These are phyloP conservation scores for Chymomyza fuscimana DNA, from an alignment of 2,888 invertebrate species.

Conservation along the genomic window DNA sequence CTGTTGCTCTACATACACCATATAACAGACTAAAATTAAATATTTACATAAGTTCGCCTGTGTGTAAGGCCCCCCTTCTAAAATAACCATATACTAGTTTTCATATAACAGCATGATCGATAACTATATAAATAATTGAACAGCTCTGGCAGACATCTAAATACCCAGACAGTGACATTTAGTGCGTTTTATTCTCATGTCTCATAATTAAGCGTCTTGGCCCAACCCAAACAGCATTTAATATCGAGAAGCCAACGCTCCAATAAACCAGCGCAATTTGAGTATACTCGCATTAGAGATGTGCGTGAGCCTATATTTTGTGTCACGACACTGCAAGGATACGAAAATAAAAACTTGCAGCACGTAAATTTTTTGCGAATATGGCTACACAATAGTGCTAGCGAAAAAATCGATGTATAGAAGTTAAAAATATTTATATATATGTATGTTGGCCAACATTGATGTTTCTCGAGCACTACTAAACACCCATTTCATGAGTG, in stretches of 20 bases:
- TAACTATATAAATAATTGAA: background rate
- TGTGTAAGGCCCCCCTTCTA: background rate
- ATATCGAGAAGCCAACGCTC: background rate
- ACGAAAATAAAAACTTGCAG: too few relatives aligned
- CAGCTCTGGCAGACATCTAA: background rate
- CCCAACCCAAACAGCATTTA: background rate
- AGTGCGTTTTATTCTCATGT: background rate
- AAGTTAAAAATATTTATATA: too few relatives aligned
- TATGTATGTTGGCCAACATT: too few relatives aligned
- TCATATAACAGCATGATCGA: background rate
- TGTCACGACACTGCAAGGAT: too few relatives aligned
- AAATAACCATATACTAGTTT: background rate
- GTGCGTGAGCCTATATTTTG: too few relatives aligned
- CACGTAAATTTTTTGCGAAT: too few relatives aligned
- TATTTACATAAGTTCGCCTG: background rate
- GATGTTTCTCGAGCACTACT: too few relatives aligned
- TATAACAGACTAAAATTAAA: background rate
- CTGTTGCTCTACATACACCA: constrained; percentile 25
- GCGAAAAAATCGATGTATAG: too few relatives aligned
- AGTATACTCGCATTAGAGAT: background rate
- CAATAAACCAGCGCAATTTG: background rate
- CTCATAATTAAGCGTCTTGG: background rate
- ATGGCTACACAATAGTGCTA: too few relatives aligned
- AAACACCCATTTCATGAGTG: too few relatives aligned
- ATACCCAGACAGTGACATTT: background rate